Conservation (phyloP, 1,140 invertebrate genomes). For the Ips typographus region DNA sequence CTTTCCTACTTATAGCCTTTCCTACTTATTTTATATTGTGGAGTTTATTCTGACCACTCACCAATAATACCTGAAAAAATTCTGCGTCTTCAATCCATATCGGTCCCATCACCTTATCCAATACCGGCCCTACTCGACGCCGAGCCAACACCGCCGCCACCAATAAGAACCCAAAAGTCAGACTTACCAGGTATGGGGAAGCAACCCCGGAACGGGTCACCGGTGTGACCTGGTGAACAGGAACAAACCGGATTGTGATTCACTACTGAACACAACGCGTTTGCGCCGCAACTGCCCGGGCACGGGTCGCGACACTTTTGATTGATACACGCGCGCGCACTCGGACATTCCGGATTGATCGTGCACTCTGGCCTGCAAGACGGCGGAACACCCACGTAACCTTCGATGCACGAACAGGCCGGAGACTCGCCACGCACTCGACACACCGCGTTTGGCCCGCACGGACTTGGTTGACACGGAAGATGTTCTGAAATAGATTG, state of each 20-base stretch:
- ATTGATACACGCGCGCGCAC: conserved; percentile 75
- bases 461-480: conserved; percentile 78
- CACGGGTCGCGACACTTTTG: conserved; percentile 83
- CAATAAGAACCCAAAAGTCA: conserved; percentile 38
- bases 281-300: conserved; percentile 80
- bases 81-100: too few species aligned
- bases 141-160: conserved; percentile 1
- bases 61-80: too few species aligned
- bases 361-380: conserved; percentile 82
- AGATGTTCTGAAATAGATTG: too few species aligned
- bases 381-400: conserved; percentile 76
- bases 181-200: conserved; percentile 61
- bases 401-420: conserved; percentile 75
- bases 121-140: conserved; percentile 8
- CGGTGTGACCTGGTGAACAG: conserved; percentile 75
- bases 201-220: conserved; percentile 82
- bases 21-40: too few species aligned
- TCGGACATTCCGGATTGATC: conserved; percentile 79
- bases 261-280: conserved; percentile 77
- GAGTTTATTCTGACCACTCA: too few species aligned
- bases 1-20: too few species aligned
- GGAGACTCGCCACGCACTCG: conserved; percentile 69
- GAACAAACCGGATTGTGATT: conserved; percentile 81
- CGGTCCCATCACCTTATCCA: neutral
- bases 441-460: conserved; percentile 79